Evolutionary conservation across 2,797 vertebrate genomes (phyloP).

Genomic region (Tokudaia muenninki): DNA sequence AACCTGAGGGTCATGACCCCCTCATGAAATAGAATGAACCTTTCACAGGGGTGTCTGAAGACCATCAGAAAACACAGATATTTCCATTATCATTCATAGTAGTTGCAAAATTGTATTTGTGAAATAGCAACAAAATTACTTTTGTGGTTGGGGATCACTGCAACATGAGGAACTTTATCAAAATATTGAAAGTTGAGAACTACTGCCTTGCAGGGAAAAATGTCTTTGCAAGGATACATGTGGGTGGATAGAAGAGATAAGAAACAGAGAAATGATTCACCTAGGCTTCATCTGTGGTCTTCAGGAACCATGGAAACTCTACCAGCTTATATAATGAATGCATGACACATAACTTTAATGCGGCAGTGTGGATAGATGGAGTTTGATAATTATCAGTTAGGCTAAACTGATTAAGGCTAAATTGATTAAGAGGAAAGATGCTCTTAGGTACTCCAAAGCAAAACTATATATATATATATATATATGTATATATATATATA

Average conservation of each 20-base stretch:
- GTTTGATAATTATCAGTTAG: neutral
- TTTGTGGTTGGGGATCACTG: neutral
- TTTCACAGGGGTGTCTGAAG: neutral
- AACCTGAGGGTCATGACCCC: neutral
- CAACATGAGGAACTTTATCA: neutral
- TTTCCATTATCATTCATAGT: neutral
- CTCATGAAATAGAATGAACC: neutral
- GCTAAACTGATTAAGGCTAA: neutral
- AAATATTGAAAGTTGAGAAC: neutral
- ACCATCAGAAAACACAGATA: neutral
- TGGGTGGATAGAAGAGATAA: neutral
- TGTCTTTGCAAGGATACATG: neutral
- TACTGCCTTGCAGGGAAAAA: neutral
- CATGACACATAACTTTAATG: neutral
- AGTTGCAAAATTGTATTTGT: neutral
- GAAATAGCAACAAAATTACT: neutral
- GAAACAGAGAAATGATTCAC: neutral
- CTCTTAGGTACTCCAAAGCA: neutral
- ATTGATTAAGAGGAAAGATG: neutral
- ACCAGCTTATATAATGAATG: neutral
- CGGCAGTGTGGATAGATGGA: neutral
- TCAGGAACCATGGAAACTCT: neutral
- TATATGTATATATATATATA: no score
- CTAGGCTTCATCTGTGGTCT: neutral
- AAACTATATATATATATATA: neutral